Conservation (phyloP, 2,113 vertebrate genomes). For the Oncorhynchus masou region DNA sequence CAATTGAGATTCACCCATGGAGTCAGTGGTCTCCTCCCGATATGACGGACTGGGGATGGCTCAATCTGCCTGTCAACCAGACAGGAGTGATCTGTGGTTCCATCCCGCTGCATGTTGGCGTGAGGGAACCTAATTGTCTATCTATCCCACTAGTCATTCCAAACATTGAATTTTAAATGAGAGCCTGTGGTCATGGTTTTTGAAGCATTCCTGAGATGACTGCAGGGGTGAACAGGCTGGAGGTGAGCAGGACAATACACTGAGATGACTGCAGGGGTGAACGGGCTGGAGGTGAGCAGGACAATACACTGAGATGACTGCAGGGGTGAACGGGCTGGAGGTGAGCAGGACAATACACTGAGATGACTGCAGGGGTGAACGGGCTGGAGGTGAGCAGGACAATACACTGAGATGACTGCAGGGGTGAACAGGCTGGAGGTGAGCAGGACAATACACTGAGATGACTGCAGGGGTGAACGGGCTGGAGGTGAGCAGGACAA, state of each 20-base stretch:
- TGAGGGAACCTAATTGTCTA: constrained; percentile 53
- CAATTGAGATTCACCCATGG: not conserved
- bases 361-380: too few relatives aligned
- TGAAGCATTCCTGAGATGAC: constrained; percentile 65
- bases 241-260: constrained; percentile 50
- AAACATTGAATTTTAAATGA: constrained; percentile 49
- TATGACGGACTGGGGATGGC: constrained; percentile 29
- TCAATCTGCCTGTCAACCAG: constrained; percentile 45
- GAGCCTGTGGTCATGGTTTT: constrained; percentile 51
- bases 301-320: too few relatives aligned
- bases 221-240: constrained; percentile 58
- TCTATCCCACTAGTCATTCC: constrained; percentile 65
- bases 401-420: too few relatives aligned
- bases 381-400: too few relatives aligned
- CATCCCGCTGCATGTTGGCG: constrained; percentile 24
- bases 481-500: too few relatives aligned
- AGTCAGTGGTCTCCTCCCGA: constrained; percentile 14
- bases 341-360: too few relatives aligned
- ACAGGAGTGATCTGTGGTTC: constrained; percentile 34
- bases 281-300: too few relatives aligned
- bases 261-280: too few relatives aligned
- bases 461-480: too few relatives aligned
- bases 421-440: too few relatives aligned
- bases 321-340: too few relatives aligned
- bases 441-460: too few relatives aligned